Conservation (phyloP, 2,797 vertebrate genomes). For the Anguilla obscura region DNA sequence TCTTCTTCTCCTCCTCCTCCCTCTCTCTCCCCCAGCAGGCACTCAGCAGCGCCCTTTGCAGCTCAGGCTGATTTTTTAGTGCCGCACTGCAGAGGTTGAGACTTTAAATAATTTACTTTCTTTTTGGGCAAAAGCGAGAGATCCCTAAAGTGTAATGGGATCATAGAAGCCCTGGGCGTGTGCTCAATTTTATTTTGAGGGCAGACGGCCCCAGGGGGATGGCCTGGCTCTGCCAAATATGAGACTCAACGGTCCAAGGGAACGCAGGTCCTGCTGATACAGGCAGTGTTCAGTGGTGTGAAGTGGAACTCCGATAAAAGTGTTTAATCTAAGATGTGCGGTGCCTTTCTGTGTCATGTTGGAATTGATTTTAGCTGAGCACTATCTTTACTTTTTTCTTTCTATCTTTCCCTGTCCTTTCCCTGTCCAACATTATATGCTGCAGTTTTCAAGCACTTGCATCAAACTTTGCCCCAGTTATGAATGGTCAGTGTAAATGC, state of each 20-base stretch:
- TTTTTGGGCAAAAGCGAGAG: constrained; percentile 22
- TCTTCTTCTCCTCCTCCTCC: not conserved
- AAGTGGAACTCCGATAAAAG: not conserved
- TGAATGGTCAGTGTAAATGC: not conserved
- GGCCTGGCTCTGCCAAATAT: too few relatives aligned
- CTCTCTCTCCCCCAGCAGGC: not conserved
- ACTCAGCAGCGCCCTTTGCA: not conserved
- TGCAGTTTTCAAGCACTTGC: not conserved
- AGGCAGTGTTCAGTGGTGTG: not conserved
- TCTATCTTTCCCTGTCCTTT: not conserved
- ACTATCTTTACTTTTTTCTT: not conserved
- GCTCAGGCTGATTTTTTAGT: constrained; percentile 21
- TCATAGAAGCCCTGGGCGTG: not conserved
- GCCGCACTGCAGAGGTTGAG: constrained; percentile 15
- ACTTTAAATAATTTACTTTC: constrained; percentile 10
- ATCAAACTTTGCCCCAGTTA: not conserved
- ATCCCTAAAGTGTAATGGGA: constrained; percentile 25
- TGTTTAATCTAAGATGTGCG: not conserved
- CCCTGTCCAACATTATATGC: not conserved
- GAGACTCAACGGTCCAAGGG: not conserved
- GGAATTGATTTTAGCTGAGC: not conserved
- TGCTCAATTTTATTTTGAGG: constrained; percentile 7
- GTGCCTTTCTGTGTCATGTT: not conserved
- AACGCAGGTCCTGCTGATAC: not conserved
- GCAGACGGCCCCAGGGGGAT: not conserved